Evolutionary conservation across 2,797 vertebrate genomes (phyloP).

Genomic region (Melopsittacus undulatus): DNA sequence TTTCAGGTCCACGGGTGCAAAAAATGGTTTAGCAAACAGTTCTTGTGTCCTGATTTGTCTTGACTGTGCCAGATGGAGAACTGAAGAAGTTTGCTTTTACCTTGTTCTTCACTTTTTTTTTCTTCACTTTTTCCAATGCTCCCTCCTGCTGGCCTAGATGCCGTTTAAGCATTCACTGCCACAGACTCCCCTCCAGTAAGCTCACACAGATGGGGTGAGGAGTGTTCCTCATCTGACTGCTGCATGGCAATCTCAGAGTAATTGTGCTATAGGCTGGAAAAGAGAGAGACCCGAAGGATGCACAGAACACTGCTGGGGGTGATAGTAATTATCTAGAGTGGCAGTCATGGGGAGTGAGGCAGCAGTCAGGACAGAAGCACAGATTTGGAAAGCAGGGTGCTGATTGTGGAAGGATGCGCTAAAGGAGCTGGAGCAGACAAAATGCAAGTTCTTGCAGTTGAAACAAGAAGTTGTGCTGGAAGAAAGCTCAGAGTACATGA

Average conservation of each 20-base stretch:
- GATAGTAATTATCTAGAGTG: neutral
- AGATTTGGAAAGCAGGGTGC: neutral
- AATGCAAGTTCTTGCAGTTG: neutral
- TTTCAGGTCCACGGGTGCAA: neutral
- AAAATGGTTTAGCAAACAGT: neutral
- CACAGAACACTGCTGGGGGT: neutral
- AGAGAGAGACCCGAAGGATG: neutral
- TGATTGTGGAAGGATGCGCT: neutral
- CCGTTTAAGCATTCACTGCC: neutral
- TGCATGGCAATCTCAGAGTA: neutral
- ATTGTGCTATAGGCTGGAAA: neutral
- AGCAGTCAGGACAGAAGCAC: neutral
- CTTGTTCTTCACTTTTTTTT: neutral
- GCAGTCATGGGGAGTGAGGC: neutral
- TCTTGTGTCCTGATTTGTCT: neutral
- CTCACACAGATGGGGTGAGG: accelerated
- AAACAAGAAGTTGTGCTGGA: neutral
- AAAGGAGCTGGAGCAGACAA: neutral
- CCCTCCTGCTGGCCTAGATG: neutral
- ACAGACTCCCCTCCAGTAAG: neutral
- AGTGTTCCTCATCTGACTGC: neutral
- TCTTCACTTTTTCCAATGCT: neutral
- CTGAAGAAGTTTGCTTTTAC: neutral
- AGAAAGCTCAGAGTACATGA: neutral
- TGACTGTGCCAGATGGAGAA: neutral